These are phyloP conservation scores for Diprion similis DNA, from an alignment of 1,140 invertebrate genomes.

Conservation along the genomic window DNA sequence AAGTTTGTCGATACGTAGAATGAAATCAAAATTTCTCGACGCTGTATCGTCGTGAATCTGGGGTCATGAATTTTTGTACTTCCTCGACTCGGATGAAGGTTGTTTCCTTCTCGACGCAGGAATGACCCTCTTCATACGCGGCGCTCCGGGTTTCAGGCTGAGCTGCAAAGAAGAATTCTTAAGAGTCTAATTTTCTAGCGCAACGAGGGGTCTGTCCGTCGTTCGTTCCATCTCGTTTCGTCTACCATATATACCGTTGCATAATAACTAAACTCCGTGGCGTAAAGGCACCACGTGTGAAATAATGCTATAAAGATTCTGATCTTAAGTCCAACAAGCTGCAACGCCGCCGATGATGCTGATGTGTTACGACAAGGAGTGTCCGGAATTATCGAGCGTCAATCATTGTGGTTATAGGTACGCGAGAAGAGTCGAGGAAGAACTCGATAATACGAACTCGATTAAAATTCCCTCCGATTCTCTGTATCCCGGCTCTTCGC, in stretches of 20 bases:
- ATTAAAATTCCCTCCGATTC: neutral
- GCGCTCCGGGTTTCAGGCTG: neutral
- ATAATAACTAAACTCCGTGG: constrained; percentile 5
- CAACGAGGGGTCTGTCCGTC: constrained; percentile 11
- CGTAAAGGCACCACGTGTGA: constrained; percentile 12
- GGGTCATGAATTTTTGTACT: too few relatives aligned
- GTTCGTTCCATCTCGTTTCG: neutral
- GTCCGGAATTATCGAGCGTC: neutral
- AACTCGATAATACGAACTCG: neutral
- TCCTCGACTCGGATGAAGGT: too few relatives aligned
- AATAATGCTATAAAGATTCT: constrained; percentile 17
- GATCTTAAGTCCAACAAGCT: constrained; percentile 2
- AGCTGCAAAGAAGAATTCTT: constrained; percentile 1
- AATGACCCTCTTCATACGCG: neutral
- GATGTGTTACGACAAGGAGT: constrained; percentile 5
- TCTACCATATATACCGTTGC: neutral
- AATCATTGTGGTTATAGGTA: neutral
- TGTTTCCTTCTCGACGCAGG: neutral
- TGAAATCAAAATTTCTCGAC: too few relatives aligned
- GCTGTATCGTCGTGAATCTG: neutral
- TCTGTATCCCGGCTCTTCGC: neutral
- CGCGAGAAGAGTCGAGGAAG: neutral
- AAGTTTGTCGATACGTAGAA: too few relatives aligned
- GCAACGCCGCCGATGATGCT: neutral
- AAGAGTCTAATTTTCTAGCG: constrained; percentile 4